Percentiles rank a stretch among this genome's conserved stretches.
These are phyloP conservation scores for Polypterus bichir DNA, from an alignment of 2,113 vertebrate species.

Conservation along the genomic window DNA sequence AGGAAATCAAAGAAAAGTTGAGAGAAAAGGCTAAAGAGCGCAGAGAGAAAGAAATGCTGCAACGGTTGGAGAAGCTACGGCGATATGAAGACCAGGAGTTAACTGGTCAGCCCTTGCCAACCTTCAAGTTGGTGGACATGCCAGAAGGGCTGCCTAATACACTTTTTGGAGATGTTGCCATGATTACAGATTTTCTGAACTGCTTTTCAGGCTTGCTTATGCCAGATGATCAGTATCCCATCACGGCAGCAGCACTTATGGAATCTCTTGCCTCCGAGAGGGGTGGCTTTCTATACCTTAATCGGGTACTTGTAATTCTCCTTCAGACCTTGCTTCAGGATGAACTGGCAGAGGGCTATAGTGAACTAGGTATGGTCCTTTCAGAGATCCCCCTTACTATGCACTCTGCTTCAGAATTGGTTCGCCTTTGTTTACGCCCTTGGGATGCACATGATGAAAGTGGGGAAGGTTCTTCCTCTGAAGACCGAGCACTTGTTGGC, in stretches of 20 bases:
- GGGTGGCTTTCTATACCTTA: constrained; percentile 81
- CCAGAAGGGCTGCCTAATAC: constrained; percentile 88
- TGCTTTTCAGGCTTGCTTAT: constrained; percentile 79
- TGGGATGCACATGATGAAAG: constrained; percentile 78
- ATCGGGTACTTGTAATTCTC: constrained; percentile 79
- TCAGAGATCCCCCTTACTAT: constrained; percentile 90
- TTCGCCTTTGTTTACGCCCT: constrained; percentile 77
- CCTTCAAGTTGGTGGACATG: constrained; percentile 81
- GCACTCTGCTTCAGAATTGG: constrained; percentile 83
- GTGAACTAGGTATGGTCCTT: constrained; percentile 82
- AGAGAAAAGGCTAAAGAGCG: constrained; percentile 79
- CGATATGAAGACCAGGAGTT: constrained; percentile 87
- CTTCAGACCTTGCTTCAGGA: constrained; percentile 89
- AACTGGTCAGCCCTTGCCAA: constrained; percentile 58
- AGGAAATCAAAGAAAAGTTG: constrained; percentile 72
- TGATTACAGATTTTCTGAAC: constrained; percentile 87
- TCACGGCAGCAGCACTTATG: constrained; percentile 77
- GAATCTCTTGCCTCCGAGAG: constrained; percentile 78
- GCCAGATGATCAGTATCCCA: constrained; percentile 84
- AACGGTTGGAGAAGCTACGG: constrained; percentile 72
- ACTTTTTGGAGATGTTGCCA: constrained; percentile 83
- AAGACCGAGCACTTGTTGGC: constrained; percentile 43
- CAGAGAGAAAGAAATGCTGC: constrained; percentile 75
- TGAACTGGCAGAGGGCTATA: constrained; percentile 89
- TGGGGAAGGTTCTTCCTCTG: constrained; percentile 35